Conservation (phyloP, 2,797 vertebrate species). For the Pterois miles region DNA sequence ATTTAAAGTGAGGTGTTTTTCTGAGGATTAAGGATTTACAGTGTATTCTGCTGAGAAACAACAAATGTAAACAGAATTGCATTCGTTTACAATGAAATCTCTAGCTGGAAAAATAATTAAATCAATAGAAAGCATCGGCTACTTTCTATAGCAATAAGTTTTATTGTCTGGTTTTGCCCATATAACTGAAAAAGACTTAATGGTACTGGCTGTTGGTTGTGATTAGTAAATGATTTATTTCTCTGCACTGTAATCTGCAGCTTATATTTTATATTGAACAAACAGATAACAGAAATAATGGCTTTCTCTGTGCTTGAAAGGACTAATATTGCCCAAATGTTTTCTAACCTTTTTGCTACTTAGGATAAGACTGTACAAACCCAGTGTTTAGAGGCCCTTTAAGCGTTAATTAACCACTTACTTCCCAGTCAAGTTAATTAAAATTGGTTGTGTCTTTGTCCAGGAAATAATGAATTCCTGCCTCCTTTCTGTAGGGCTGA, state of each 20-base stretch:
- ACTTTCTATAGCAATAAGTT: slow-evolving; percentile 31
- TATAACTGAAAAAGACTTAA: slow-evolving; percentile 38
- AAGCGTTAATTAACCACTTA: slow-evolving; percentile 58
- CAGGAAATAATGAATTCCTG: slow-evolving; percentile 55
- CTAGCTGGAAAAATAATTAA: slow-evolving; percentile 9
- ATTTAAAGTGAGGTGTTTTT: background rate
- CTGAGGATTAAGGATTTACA: background rate
- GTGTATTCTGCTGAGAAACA: background rate
- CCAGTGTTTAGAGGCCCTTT: slow-evolving; percentile 31
- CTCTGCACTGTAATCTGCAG: slow-evolving; percentile 19
- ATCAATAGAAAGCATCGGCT: slow-evolving; percentile 19
- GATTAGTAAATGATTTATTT: slow-evolving; percentile 42
- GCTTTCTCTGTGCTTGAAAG: slow-evolving; percentile 2
- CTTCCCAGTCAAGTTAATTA: slow-evolving; percentile 51
- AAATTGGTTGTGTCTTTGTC: slow-evolving; percentile 23
- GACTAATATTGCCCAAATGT: slow-evolving; percentile 23
- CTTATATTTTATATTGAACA: slow-evolving; percentile 37
- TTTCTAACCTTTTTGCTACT: slow-evolving; percentile 26
- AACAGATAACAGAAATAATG: slow-evolving; percentile 35
- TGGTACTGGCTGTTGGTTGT: background rate
- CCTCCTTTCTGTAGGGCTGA: slow-evolving; percentile 39
- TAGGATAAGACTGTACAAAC: slow-evolving; percentile 31
- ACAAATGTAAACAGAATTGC: slow-evolving; percentile 1
- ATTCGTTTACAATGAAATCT: slow-evolving; percentile 14
- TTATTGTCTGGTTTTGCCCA: slow-evolving; percentile 34